Conservation (phyloP, 2,888 invertebrate species). For the Argyra leucocephala region DNA sequence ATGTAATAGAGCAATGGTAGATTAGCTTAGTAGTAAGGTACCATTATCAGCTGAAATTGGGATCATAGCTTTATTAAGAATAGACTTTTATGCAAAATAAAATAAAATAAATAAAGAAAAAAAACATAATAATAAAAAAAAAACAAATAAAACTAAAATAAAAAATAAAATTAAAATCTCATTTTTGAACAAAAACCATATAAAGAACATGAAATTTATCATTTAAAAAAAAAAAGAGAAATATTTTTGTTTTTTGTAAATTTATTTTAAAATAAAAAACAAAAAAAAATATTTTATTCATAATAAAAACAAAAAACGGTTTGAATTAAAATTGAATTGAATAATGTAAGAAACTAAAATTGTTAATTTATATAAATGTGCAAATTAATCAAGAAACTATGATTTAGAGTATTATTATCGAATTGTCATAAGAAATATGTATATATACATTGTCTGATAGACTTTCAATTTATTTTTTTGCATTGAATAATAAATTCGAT, state of each 20-base stretch:
- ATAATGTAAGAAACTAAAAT: too few species aligned
- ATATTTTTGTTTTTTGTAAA: not conserved
- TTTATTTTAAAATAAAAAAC: not conserved
- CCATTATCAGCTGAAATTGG: slow-evolving; percentile 50
- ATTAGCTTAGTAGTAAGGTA: slow-evolving; percentile 45
- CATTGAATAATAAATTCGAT: too few species aligned
- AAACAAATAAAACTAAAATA: slow-evolving; percentile 18
- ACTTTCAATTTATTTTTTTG: too few species aligned
- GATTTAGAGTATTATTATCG: too few species aligned
- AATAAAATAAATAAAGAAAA: slow-evolving; percentile 25
- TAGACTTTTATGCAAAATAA: slow-evolving; percentile 28
- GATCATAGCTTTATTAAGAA: slow-evolving; percentile 59
- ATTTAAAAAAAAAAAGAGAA: too few species aligned
- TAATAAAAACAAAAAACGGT: not conserved
- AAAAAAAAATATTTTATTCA: not conserved
- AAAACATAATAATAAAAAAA: slow-evolving; percentile 20
- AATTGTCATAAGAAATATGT: too few species aligned
- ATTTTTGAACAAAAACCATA: slow-evolving; percentile 15
- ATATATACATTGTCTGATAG: too few species aligned
- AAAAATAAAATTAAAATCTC: slow-evolving; percentile 25
- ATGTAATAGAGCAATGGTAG: slow-evolving; percentile 41
- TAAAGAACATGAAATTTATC: not conserved
- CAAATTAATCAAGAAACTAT: too few species aligned
- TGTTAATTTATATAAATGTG: too few species aligned
- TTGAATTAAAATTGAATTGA: too few species aligned